Evolutionary conservation across 2,888 invertebrate genomes (phyloP).

Genomic region (Muschampia plurimacula): DNA sequence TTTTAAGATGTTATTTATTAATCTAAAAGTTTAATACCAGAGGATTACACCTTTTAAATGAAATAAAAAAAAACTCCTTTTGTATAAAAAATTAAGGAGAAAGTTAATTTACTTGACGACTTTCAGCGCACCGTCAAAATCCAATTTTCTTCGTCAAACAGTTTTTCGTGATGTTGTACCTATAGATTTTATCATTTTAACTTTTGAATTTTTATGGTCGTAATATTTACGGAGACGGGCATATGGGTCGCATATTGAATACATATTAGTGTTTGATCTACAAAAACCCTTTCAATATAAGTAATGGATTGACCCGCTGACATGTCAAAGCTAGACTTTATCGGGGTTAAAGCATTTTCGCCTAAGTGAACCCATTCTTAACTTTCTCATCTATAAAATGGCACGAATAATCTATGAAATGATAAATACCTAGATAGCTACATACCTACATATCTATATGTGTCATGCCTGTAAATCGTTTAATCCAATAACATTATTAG

Average conservation of each 20-base stretch:
- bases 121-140: conserved; percentile 45
- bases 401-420: background rate
- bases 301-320: conserved; percentile 27
- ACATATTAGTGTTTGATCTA: conserved; percentile 32
- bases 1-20: conserved; percentile 31
- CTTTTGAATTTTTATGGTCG: conserved; percentile 25
- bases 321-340: conserved; percentile 15
- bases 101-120: conserved; percentile 44
- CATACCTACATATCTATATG: background rate
- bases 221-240: conserved; percentile 24
- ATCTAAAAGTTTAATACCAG: conserved; percentile 37
- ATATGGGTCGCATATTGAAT: conserved; percentile 22
- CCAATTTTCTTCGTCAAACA: conserved; percentile 50
- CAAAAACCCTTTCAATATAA: conserved; percentile 31
- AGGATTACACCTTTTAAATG: conserved; percentile 41
- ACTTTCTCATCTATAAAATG: no score
- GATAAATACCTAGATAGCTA: no score
- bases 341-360: conserved; percentile 9
- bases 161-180: conserved; percentile 43
- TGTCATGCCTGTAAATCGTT: background rate
- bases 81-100: conserved; percentile 39
- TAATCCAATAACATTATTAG: conserved; percentile 8
- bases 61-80: conserved; percentile 34
- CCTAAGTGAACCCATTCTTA: background rate
- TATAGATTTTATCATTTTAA: conserved; percentile 33